These are phyloP conservation scores for Dinocampus coccinellae DNA, from an alignment of 2,888 invertebrate genomes.

Conservation along the genomic window DNA sequence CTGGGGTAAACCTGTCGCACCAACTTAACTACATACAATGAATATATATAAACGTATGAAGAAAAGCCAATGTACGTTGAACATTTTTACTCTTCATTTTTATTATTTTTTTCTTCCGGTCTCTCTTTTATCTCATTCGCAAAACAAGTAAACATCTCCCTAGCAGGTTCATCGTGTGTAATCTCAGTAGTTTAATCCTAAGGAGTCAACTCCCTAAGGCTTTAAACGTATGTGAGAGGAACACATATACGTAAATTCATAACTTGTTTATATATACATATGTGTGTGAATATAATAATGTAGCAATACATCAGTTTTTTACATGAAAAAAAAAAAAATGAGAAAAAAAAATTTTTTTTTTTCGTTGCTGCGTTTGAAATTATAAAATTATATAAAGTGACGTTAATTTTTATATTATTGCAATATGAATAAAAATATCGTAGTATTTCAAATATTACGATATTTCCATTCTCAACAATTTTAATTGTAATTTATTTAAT, in stretches of 20 bases:
- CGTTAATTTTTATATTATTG: too few species aligned
- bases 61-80: too few species aligned
- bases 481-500: too few species aligned
- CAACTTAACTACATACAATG: conserved; percentile 9
- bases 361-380: too few species aligned
- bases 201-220: conserved; percentile 25
- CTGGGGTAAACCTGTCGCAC: conserved; percentile 31
- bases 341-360: too few species aligned
- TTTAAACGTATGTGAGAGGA: background rate
- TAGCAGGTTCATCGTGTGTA: conserved; percentile 28
- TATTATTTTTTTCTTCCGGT: background rate
- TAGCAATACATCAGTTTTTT: background rate
- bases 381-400: too few species aligned
- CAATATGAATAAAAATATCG: too few species aligned
- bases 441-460: too few species aligned
- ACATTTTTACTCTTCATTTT: conserved; percentile 20
- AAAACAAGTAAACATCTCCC: conserved; percentile 30
- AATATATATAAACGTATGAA: background rate
- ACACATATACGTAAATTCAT: background rate
- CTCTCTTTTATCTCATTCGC: background rate
- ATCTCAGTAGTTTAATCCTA: conserved; percentile 40
- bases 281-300: background rate
- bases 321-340: background rate
- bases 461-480: too few species aligned
- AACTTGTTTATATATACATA: background rate